phyloP scores from a whole-genome alignment of 1,140 invertebrate species.

The Oscheius sp. region DNA sequence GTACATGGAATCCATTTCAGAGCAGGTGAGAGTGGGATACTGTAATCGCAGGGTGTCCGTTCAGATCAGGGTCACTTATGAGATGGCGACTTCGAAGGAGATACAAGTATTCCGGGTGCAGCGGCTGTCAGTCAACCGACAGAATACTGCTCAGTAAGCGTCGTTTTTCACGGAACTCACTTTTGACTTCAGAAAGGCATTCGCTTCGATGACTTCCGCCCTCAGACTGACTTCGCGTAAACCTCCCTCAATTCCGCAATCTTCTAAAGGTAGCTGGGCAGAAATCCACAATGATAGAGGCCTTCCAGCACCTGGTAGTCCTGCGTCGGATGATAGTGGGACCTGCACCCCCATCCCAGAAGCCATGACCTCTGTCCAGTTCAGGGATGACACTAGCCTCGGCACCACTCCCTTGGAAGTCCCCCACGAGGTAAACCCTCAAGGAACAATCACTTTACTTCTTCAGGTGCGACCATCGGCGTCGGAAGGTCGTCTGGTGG shows the following conservation, averaged over 20 bases:
- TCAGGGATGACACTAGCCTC: not conserved
- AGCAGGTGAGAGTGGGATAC: constrained; percentile 23
- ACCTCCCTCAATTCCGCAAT: not conserved
- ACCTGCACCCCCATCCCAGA: not conserved
- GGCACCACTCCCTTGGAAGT: no score
- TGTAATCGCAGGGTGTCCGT: not conserved
- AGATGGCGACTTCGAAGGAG: not conserved
- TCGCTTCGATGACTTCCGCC: not conserved
- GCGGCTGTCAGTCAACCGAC: not conserved
- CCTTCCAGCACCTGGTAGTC: not conserved
- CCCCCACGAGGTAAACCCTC: no score
- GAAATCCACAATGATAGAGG: not conserved
- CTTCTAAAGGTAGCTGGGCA: not conserved
- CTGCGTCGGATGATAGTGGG: not conserved
- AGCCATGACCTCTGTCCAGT: not conserved
- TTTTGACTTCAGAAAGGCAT: not conserved
- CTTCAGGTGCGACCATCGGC: not conserved
- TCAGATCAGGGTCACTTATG: not conserved
- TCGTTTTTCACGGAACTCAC: not conserved
- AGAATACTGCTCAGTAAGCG: not conserved
- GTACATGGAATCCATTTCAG: constrained; percentile 40
- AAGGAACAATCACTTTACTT: not conserved
- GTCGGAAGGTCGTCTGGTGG: not conserved
- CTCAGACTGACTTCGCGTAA: not conserved
- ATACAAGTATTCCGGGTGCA: not conserved